Evolutionary conservation across 2,888 invertebrate species (phyloP).

Genomic region (Ferdinandea cuprea): DNA sequence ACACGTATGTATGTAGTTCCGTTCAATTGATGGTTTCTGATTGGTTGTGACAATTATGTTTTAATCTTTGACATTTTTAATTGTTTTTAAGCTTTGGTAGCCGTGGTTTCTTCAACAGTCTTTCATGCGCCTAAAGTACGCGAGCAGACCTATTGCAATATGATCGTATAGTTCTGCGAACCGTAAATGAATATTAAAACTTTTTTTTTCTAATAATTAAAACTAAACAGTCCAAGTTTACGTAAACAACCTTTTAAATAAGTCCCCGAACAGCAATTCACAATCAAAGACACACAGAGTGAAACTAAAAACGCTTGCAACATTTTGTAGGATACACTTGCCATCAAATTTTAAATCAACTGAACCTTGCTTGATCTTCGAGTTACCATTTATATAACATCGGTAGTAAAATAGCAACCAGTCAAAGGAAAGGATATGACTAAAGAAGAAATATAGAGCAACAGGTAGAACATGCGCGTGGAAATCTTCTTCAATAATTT

Average conservation of each 20-base stretch:
- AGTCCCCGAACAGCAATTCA: slow-evolving; percentile 34
- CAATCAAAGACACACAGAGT: slow-evolving; percentile 17
- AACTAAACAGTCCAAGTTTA: no score
- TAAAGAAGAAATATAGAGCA: background rate
- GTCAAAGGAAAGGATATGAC: background rate
- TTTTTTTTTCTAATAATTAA: no score
- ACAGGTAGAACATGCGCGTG: slow-evolving; percentile 62
- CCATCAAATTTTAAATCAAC: slow-evolving; percentile 53
- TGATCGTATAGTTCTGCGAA: no score
- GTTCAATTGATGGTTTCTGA: no score
- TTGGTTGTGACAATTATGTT: no score
- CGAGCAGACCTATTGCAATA: no score
- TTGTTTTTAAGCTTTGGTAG: no score
- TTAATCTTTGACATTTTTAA: no score
- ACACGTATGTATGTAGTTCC: no score
- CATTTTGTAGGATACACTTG: slow-evolving; percentile 25
- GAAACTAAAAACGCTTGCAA: slow-evolving; percentile 5
- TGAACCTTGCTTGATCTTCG: slow-evolving; percentile 50
- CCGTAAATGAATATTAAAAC: no score
- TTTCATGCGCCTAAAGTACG: no score
- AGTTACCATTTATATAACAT: slow-evolving; percentile 53
- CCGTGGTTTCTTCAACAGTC: no score
- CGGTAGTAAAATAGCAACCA: background rate
- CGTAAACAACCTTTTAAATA: slow-evolving; percentile 58
- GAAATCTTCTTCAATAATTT: slow-evolving; percentile 1